Base-by-base conservation (phyloP, 2,113 vertebrate species). In the Aldabrachelys gigantea region DNA sequence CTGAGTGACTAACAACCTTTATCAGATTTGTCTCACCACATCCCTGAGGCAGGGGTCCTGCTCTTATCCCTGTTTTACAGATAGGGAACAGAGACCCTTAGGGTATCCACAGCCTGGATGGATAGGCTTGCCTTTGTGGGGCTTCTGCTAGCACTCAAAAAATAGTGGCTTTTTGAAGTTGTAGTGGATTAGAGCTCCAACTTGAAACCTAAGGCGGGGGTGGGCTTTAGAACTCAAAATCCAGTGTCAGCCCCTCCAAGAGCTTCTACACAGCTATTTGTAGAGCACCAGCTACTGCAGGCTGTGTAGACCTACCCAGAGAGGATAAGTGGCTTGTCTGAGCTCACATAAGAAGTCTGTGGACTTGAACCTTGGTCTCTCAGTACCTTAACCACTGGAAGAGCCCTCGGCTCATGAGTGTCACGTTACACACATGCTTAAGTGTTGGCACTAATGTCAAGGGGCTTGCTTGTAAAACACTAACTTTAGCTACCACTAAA, bases 311-410 rank as follows among this genome's bases (percentile, higher is more conserved):
- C 50, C 50, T 95, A 96, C 95, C 95, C 10, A 3, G 79, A 78
- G 84, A 50, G 87, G 88, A 38, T 27, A 3, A 25, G 5, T 0
- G 0, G 17, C n/a, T 3, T 49, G 12, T 6, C 27, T 2, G 54
- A 50, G 54, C 35, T 4, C 84, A 65, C 54, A 10, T 6, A 0
- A 8, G 59, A 35, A 69, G 76, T 0, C 0, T 69, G 0, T 3
- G 35, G 29, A 53, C 1, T 19, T 53, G 65, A 2, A 11, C 52
- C 50, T 0, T 0, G 0, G 5, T 2, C 11, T 56, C 76, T 1
- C 13, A 19, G 7, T 69, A 35, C 35, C 76, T 3, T 82, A 82
- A 41, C 83, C 57, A 53, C 49, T 0, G 5, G 17, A 72, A 38
- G 57, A 19, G n/a, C 49, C 84, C 35, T 31, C 53, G 93, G 91